phyloP scores from a whole-genome alignment of 2,888 invertebrate species.

The Cyclophora albipunctata region DNA sequence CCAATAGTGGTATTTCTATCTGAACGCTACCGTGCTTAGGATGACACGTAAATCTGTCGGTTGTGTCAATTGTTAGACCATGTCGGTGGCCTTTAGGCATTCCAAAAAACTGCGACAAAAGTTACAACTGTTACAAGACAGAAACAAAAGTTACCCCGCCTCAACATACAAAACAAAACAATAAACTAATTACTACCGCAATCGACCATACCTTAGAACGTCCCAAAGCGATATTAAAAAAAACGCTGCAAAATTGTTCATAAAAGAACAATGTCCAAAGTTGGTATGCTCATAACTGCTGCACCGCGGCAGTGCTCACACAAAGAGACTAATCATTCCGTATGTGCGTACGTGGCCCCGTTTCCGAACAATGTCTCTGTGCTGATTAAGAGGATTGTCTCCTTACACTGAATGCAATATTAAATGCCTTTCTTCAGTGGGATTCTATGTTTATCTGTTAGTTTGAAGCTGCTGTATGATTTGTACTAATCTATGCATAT shows the following conservation, averaged over 20 bases:
- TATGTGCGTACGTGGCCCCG: slow-evolving; percentile 67
- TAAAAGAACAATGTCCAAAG: slow-evolving; percentile 32
- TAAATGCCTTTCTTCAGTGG: slow-evolving; percentile 63
- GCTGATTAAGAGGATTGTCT: slow-evolving; percentile 75
- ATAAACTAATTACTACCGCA: neutral
- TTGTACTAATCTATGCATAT: too few species aligned
- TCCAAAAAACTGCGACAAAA: too few species aligned
- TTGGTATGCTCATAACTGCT: slow-evolving; percentile 37
- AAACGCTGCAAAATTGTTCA: slow-evolving; percentile 29
- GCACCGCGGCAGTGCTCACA: slow-evolving; percentile 31
- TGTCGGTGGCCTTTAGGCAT: too few species aligned
- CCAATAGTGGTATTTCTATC: too few species aligned
- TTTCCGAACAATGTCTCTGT: slow-evolving; percentile 67
- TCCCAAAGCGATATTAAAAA: slow-evolving; percentile 17
- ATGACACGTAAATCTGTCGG: too few species aligned
- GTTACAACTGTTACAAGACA: too few species aligned
- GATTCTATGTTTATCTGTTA: slow-evolving; percentile 4
- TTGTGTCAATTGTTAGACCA: too few species aligned
- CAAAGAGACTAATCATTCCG: slow-evolving; percentile 65
- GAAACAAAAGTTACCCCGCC: too few species aligned
- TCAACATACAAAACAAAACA: too few species aligned
- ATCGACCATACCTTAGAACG: slow-evolving; percentile 1
- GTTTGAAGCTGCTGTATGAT: too few species aligned
- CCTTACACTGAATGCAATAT: slow-evolving; percentile 63
- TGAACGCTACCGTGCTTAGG: too few species aligned